Percentiles rank a stretch among this genome's conserved stretches.
These are phyloP conservation scores for Campylomormyrus tamandua DNA, from an alignment of 2,113 vertebrate species.

Conservation along the genomic window DNA sequence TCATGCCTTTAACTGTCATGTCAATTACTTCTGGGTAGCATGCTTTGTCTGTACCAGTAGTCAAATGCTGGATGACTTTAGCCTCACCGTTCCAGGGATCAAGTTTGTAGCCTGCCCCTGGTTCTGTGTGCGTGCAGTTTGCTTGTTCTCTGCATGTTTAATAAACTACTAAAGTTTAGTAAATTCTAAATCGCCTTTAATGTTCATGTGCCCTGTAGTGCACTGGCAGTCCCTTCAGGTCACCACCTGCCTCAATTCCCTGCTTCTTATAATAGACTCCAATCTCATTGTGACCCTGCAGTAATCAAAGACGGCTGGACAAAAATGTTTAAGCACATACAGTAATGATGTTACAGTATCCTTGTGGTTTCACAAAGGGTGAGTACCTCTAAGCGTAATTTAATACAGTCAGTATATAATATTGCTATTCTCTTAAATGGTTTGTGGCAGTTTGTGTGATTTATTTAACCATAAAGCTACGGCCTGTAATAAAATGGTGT, in stretches of 20 bases:
- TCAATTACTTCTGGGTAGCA: not conserved
- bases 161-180: not conserved
- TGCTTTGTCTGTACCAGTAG: not conserved
- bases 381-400: not conserved
- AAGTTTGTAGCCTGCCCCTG: not conserved
- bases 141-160: not conserved
- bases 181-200: not conserved
- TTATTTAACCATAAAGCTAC: not conserved
- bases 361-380: not conserved
- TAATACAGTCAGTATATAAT: not conserved
- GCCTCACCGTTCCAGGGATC: not conserved
- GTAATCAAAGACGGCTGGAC: not conserved
- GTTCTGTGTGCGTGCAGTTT: not conserved
- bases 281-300: not conserved
- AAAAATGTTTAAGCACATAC: not conserved
- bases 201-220: not conserved
- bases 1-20: not conserved
- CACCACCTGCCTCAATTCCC: not conserved
- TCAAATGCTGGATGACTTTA: not conserved
- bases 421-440: not conserved
- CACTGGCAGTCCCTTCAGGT: not conserved
- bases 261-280: not conserved
- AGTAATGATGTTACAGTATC: not conserved
- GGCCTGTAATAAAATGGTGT: not conserved
- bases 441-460: not conserved